Base-by-base conservation (phyloP, 2,888 invertebrate species). In the Atrina japonica region DNA sequence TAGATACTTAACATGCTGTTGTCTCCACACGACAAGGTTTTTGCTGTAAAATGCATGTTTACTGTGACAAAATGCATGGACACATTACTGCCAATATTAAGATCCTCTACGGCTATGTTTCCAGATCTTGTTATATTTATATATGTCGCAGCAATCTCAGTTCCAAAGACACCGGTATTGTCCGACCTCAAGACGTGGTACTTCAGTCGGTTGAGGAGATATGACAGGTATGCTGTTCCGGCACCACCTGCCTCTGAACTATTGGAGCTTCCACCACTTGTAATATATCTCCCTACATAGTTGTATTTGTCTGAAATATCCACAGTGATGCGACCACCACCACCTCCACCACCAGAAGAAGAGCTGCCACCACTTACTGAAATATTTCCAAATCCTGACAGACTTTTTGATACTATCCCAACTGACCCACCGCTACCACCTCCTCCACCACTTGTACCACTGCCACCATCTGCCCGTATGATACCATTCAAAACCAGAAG, bases 401-500 rank as follows among this genome's bases (percentile, higher is more conserved):
- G 66, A 45, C 74, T 66, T 43, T 59, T 58, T 9, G 71, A 55
- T 6, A 35, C 53, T 58, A 52, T 52, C 0, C 71, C 58, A 18
- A 83, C 65, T 23, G 77, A 70, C 1, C 84, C 84, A 60, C 82
- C 84, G 60, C 81, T 81, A 1, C 84, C 83, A 29, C 84, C 84
- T 45, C 84, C 83, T 25, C 71, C 81, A 64, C 53, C 69, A 21
- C 35, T 63, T 9, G 11, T 49, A 7, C 79, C 82, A 40, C 49
- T 52, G 18, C 53, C 50, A 7, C 84, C 86, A 66, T 78, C 68
- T 45, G 83, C 74, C 60, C 73, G 77, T 27, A 85, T 61, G 9
- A 47, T 68, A n/a, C 84, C 86, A 73, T 83, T 71, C 9, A 82
- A 58, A 3, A 61, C 72, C 3, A 83, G 52, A 5, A 21, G 41